A percentile compares a stretch with the other conserved stretches of the same genome.
Evolutionary conservation across 2,888 invertebrate genomes (phyloP).

Genomic region (Polyommatus iphigenia): DNA sequence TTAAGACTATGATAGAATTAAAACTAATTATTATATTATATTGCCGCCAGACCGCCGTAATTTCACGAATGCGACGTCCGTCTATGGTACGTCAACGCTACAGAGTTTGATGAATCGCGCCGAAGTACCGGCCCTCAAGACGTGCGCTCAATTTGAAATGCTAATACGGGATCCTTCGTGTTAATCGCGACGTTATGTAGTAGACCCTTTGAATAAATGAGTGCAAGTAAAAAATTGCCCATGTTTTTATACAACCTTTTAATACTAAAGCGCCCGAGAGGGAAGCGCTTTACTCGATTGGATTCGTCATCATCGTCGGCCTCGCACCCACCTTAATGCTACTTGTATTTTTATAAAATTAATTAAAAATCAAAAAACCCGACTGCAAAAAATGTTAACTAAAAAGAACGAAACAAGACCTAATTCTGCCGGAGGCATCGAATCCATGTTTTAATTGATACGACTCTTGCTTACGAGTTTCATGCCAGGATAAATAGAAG

Average conservation of each 20-base stretch:
- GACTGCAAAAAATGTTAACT: no score
- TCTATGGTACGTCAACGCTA: not conserved
- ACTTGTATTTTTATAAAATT: not conserved
- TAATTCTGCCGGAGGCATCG: no score
- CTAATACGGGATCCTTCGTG: slow-evolving; percentile 57
- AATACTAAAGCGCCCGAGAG: not conserved
- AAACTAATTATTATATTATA: no score
- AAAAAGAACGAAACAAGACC: no score
- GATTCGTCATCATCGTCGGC: not conserved
- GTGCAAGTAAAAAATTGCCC: slow-evolving; percentile 29
- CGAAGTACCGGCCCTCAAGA: slow-evolving; percentile 35
- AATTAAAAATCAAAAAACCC: no score
- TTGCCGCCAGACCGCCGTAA: no score
- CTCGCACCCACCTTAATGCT: not conserved
- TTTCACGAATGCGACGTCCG: not conserved
- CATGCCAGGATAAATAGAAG: no score
- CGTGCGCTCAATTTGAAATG: slow-evolving; percentile 53
- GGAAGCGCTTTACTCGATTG: slow-evolving; percentile 5
- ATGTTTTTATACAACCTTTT: slow-evolving; percentile 25
- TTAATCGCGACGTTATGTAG: slow-evolving; percentile 37
- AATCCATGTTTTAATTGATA: no score
- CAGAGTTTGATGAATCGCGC: slow-evolving; percentile 28
- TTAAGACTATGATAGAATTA: no score
- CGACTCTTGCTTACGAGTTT: no score
- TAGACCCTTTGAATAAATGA: slow-evolving; percentile 40